Evolutionary conservation across 2,888 invertebrate species (phyloP).

Genomic region (Drosophila multiciliata): DNA sequence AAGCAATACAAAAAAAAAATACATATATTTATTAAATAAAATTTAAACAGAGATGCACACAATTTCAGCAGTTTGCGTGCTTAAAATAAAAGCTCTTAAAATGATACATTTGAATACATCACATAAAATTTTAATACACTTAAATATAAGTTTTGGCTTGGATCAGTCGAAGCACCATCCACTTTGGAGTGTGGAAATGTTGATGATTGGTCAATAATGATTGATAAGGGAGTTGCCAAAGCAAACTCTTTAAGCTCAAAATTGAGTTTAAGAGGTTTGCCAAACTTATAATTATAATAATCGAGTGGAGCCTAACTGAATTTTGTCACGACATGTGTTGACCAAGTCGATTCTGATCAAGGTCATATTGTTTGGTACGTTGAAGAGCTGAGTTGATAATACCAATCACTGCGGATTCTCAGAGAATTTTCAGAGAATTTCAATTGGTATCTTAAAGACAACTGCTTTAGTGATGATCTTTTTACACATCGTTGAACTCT

Average conservation of each 20-base stretch:
- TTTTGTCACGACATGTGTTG: background rate
- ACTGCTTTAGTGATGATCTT: background rate
- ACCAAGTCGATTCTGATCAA: background rate
- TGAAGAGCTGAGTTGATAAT: background rate
- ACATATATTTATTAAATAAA: background rate
- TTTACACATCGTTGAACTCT: constrained; percentile 22
- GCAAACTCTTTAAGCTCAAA: constrained; percentile 49
- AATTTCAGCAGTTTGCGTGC: constrained; percentile 50
- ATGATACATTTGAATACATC: constrained; percentile 20
- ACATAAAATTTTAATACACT: constrained; percentile 10
- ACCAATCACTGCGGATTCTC: background rate
- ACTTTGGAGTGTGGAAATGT: constrained; percentile 66
- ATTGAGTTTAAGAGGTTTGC: constrained; percentile 12
- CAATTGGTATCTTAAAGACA: background rate
- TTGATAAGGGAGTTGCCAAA: constrained; percentile 41
- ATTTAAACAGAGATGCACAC: constrained; percentile 18
- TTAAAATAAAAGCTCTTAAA: constrained; percentile 14
- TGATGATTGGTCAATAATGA: constrained; percentile 70
- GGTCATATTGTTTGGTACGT: background rate
- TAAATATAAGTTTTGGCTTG: constrained; percentile 3
- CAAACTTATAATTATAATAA: constrained; percentile 12
- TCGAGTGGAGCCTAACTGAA: background rate
- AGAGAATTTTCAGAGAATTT: background rate
- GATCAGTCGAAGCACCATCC: background rate
- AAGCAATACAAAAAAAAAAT: constrained; percentile 36